Percentiles rank a stretch among this genome's conserved stretches.
Evolutionary conservation across 2,888 invertebrate genomes (phyloP).

Genomic region (Blastobasis lacticolella): DNA sequence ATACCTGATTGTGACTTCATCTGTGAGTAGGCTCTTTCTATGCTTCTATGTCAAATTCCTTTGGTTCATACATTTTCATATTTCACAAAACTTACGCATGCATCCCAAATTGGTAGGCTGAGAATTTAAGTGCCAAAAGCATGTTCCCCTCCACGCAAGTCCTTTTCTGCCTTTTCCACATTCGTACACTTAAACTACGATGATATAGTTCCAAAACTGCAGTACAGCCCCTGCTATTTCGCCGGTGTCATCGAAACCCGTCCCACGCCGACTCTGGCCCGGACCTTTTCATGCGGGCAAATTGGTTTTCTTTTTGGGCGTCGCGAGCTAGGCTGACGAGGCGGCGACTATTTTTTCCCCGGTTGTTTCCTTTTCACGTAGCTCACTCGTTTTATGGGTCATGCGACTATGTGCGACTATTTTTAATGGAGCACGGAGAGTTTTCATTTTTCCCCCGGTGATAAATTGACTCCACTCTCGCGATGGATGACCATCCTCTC

Average conservation of each 20-base stretch:
- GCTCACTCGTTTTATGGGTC: conserved; percentile 71
- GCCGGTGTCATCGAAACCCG: neutral
- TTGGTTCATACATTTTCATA: too few relatives aligned
- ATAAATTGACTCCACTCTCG: conserved; percentile 68
- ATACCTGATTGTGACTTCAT: too few relatives aligned
- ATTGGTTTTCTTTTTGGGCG: conserved; percentile 72
- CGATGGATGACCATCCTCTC: conserved; percentile 64
- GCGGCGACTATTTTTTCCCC: conserved; percentile 50
- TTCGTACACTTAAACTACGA: too few relatives aligned
- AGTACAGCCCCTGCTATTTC: too few relatives aligned
- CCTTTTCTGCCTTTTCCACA: too few relatives aligned
- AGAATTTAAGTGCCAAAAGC: too few relatives aligned
- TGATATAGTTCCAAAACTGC: too few relatives aligned
- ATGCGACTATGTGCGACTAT: conserved; percentile 70
- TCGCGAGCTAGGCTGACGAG: conserved; percentile 54
- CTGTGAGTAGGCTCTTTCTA: too few relatives aligned
- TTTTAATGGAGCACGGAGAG: conserved; percentile 64
- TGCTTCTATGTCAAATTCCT: too few relatives aligned
- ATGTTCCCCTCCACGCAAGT: too few relatives aligned
- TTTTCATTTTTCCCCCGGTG: conserved; percentile 66
- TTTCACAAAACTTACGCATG: too few relatives aligned
- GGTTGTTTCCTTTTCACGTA: conserved; percentile 65
- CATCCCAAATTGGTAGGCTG: too few relatives aligned
- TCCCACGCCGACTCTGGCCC: conserved; percentile 23
- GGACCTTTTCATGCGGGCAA: conserved; percentile 71